Conservation (phyloP, 1,140 invertebrate genomes). For the Drosophila albomicans region DNA sequence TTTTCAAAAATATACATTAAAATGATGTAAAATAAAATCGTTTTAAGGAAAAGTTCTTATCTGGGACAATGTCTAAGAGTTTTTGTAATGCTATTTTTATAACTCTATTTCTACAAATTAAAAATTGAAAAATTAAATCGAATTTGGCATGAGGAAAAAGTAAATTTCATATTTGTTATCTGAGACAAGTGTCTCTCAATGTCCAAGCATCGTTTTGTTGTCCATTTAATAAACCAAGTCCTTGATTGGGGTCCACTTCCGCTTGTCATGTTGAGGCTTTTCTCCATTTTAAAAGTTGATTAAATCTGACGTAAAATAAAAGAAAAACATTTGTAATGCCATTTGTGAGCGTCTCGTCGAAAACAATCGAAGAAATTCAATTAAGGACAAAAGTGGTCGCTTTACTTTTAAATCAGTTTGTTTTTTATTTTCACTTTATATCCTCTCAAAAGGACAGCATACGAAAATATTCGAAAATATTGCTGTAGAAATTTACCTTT, state of each 20-base stretch:
- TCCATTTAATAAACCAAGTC: conserved; percentile 7
- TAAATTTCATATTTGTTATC: background rate
- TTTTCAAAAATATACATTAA: no score
- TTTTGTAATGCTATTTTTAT: no score
- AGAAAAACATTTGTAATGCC: conserved; percentile 31
- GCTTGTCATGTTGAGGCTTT: background rate
- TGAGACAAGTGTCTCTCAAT: background rate
- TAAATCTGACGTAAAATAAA: background rate
- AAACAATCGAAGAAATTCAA: conserved; percentile 72
- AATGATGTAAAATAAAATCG: no score
- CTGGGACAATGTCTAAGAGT: no score
- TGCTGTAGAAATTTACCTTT: no score
- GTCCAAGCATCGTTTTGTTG: background rate
- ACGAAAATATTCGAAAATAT: no score
- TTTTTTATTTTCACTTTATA: background rate
- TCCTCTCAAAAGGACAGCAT: background rate
- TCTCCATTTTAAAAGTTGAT: conserved; percentile 14
- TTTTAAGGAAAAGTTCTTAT: no score
- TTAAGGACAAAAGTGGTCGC: conserved; percentile 48
- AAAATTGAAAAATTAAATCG: no score
- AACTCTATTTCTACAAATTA: no score
- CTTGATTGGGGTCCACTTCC: background rate
- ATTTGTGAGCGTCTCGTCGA: conserved; percentile 32
- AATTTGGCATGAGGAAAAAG: no score
- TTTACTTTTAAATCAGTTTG: background rate